Percentiles rank a stretch among this genome's conserved stretches.
These are phyloP conservation scores for Neotragus moschatus DNA, from an alignment of 2,113 vertebrate species.

Conservation along the genomic window DNA sequence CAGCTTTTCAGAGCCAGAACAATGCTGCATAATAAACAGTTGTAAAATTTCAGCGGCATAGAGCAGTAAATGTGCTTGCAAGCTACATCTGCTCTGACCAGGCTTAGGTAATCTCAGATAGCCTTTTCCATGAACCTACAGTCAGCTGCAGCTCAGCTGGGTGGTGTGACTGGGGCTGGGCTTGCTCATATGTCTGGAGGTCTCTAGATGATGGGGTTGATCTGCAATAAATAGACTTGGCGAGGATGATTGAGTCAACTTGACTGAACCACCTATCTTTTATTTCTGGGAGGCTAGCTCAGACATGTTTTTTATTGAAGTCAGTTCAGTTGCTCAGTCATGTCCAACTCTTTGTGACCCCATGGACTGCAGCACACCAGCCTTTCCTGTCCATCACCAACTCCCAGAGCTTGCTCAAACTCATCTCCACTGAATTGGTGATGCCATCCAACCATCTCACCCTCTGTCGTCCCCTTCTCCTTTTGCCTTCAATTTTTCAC, in stretches of 20 bases:
- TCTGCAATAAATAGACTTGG: background rate
- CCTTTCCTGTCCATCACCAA: background rate
- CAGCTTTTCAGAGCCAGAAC: background rate
- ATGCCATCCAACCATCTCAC: background rate
- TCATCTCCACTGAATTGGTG: background rate
- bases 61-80: background rate
- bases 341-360: background rate
- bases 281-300: background rate
- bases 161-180: background rate
- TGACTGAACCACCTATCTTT: background rate
- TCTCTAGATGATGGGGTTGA: background rate
- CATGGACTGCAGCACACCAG: background rate
- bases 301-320: background rate
- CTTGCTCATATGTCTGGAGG: background rate
- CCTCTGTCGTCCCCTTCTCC: background rate
- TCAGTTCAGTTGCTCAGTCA: background rate
- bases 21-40: background rate
- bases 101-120: background rate
- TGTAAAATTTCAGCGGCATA: background rate
- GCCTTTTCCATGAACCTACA: background rate
- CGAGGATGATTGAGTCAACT: background rate
- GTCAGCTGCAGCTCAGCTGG: background rate
- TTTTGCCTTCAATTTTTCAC: background rate
- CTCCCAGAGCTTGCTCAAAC: background rate
- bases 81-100: conserved; percentile 2